Conservation (phyloP, 1,140 invertebrate species). For the Heliconius congener region DNA sequence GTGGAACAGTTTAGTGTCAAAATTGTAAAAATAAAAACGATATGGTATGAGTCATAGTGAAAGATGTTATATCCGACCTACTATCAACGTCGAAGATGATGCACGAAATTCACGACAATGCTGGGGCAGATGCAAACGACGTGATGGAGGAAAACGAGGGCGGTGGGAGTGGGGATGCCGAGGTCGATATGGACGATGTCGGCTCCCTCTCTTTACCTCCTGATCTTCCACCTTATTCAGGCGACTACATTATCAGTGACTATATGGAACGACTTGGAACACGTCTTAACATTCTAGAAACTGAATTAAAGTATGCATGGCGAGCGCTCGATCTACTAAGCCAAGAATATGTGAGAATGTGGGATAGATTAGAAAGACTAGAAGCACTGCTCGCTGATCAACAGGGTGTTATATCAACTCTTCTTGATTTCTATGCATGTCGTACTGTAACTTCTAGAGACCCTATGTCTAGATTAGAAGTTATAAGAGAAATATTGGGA, state of each 20-base stretch:
- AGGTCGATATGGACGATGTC: slow-evolving; percentile 79
- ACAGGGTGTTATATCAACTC: slow-evolving; percentile 93
- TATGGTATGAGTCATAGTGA: slow-evolving; percentile 81
- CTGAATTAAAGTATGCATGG: slow-evolving; percentile 95
- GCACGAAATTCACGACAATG: slow-evolving; percentile 79
- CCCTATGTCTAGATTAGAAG: slow-evolving; percentile 80
- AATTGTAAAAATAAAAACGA: slow-evolving; percentile 75
- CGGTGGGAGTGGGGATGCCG: slow-evolving; percentile 77
- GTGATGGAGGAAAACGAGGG: slow-evolving; percentile 79
- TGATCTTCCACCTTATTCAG: slow-evolving; percentile 74
- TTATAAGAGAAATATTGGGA: slow-evolving; percentile 83
- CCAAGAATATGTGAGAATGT: slow-evolving; percentile 96
- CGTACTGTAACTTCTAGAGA: slow-evolving; percentile 73
- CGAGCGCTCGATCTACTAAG: slow-evolving; percentile 93
- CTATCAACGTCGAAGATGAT: slow-evolving; percentile 75
- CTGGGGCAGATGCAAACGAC: slow-evolving; percentile 71
- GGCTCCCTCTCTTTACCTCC: slow-evolving; percentile 72
- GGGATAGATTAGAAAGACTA: slow-evolving; percentile 95
- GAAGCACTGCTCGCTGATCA: slow-evolving; percentile 94
- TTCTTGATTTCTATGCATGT: slow-evolving; percentile 89
- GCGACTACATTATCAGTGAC: slow-evolving; percentile 89
- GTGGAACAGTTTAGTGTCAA: slow-evolving; percentile 64
- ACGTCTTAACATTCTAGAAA: slow-evolving; percentile 92
- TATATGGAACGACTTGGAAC: slow-evolving; percentile 95
- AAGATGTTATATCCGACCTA: slow-evolving; percentile 72